Evolutionary conservation across 2,113 vertebrate species (phyloP), one percentile per base, ranked within the genome.

Genomic region (Hemichromis elongatus): DNA sequence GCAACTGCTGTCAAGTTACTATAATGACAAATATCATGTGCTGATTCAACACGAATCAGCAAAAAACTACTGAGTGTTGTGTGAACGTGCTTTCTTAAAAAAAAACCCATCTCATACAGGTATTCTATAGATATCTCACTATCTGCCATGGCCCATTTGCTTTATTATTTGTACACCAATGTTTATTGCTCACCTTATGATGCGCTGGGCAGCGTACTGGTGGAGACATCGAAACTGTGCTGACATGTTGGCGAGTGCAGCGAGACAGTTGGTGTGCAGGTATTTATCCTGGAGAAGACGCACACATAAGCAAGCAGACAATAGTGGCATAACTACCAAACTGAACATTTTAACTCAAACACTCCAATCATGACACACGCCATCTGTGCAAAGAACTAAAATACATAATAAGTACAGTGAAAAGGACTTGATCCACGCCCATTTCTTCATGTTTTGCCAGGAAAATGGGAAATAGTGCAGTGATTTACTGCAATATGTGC

Each of bases 221-320:
- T 99, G 98, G 37, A 99, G 97, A 0, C 96, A 97, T 66, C 98
- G 98, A 89, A 99, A 99, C 96, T 99, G 98, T 1, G 97, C 97
- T 0, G 98, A 99, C 99, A 99, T 99, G 88, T 99, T 99, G 37
- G 99, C 98, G 53, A 99, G 96, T 5, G 98, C 99, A 57, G 99
- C 99, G 93, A 99, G 91, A 88, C 99, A 99, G 85, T 99, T 99
- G 45, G 98, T 99, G 83, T 99, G 98, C 61, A 99, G 98, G 93
- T 99, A 99, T 92, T 99, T 99, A 95, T 99, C 99, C 99, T 99
- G 75, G 80, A 78, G 85, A 30, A 30, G 68, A 82, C 3, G n/a
- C 40, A 88, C n/a, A 83, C 57, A 86, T 10, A 75, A 81, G 33
- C 9, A 13, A 59, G 35, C 10, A 77, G 4, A 80, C 1, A 84